Evolutionary conservation across 64 coral and sea anemone species (phyloP).

Genomic region (Pocillopora verrucosa): DNA sequence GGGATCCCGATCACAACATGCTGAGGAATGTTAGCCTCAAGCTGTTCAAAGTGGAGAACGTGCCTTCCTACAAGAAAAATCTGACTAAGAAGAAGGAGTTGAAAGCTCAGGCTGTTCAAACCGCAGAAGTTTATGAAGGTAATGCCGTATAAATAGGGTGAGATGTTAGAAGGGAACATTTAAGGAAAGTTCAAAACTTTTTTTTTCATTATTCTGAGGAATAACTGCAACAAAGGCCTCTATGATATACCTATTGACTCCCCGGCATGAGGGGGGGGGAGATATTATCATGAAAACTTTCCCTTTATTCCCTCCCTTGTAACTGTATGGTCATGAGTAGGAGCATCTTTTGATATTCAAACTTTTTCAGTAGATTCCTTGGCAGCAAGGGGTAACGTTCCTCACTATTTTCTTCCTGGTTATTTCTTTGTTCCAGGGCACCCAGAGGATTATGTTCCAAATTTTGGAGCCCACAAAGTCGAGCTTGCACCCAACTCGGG

Average conservation of each 20-base stretch:
- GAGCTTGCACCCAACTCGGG: background rate
- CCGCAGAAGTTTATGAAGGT: background rate
- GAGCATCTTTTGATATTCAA: no score
- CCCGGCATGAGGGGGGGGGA: no score
- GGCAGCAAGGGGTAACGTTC: background rate
- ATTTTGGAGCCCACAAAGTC: conserved; percentile 10
- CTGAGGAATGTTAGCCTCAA: background rate
- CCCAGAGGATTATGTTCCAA: background rate
- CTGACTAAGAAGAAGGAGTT: background rate
- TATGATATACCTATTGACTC: no score
- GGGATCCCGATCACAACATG: background rate
- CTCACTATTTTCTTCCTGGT: background rate
- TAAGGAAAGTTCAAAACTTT: no score
- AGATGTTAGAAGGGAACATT: no score
- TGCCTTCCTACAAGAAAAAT: background rate
- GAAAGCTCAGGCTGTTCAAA: background rate
- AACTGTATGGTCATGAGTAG: no score
- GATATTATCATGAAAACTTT: no score
- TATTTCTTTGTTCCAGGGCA: background rate
- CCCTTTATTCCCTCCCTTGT: no score
- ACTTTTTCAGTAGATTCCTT: no score
- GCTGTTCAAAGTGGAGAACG: background rate
- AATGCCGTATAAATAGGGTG: background rate
- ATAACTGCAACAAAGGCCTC: no score
- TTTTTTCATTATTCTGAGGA: no score